phyloP scores from a whole-genome alignment of 1,140 invertebrate species.

The Rhyzopertha dominica region DNA sequence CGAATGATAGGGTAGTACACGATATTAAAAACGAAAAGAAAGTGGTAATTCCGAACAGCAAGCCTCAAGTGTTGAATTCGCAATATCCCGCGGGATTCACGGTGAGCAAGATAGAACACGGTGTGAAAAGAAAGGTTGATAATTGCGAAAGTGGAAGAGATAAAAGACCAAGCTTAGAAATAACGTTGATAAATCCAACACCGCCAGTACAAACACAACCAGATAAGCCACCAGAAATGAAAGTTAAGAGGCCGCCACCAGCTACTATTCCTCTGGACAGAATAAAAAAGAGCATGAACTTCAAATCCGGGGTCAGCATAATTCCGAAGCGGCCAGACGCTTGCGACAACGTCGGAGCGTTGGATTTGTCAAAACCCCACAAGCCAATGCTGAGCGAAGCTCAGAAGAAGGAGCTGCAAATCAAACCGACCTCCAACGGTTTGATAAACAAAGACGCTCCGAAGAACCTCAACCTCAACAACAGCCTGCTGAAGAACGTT shows the following conservation, averaged over 20 bases:
- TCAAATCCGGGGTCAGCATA: slow-evolving; percentile 40
- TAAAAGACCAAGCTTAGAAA: slow-evolving; percentile 42
- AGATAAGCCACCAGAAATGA: slow-evolving; percentile 12
- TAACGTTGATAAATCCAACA: slow-evolving; percentile 37
- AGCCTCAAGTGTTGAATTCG: slow-evolving; percentile 27
- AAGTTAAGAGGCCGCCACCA: slow-evolving; percentile 37
- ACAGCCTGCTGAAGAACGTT: neutral
- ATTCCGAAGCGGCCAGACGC: slow-evolving; percentile 34
- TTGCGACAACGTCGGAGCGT: slow-evolving; percentile 33
- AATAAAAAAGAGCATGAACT: slow-evolving; percentile 37
- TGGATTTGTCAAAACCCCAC: slow-evolving; percentile 38
- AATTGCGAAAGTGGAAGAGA: slow-evolving; percentile 20
- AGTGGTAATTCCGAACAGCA: slow-evolving; percentile 18
- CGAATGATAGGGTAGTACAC: neutral
- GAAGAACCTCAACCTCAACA: no score
- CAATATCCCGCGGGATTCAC: slow-evolving; percentile 41
- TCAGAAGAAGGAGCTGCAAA: slow-evolving; percentile 16
- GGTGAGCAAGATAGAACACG: slow-evolving; percentile 41
- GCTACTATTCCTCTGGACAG: slow-evolving; percentile 41
- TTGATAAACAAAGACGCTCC: slow-evolving; percentile 4
- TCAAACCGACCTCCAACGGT: slow-evolving; percentile 21
- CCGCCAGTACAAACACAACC: slow-evolving; percentile 7
- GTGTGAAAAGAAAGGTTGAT: slow-evolving; percentile 34
- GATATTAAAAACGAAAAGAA: slow-evolving; percentile 26
- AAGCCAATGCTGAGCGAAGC: no score